Evolutionary conservation across 2,888 invertebrate species (phyloP).

Genomic region (Drosophila pseudotakahashii): DNA sequence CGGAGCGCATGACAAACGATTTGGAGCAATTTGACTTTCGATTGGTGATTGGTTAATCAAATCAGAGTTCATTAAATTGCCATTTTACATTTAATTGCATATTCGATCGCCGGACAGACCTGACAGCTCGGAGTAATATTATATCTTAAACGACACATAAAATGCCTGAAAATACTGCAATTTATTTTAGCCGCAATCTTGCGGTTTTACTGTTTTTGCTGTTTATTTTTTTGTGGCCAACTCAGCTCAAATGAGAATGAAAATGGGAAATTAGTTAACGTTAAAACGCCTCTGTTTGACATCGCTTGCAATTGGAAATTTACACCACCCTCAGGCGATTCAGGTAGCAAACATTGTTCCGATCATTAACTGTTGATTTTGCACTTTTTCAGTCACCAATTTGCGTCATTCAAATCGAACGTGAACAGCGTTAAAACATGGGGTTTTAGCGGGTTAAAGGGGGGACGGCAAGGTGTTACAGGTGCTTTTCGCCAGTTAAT

Average conservation of each 20-base stretch:
- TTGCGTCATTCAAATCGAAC: conserved; percentile 71
- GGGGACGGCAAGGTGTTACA: background rate
- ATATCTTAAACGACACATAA: conserved; percentile 35
- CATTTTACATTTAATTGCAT: conserved; percentile 55
- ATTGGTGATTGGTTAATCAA: conserved; percentile 72
- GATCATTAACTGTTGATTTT: conserved; percentile 62
- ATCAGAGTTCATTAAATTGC: conserved; percentile 67
- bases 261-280: conserved; percentile 33
- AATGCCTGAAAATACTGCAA: conserved; percentile 17
- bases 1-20: conserved; percentile 68
- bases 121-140: conserved; percentile 23
- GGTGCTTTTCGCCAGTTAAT: conserved; percentile 28
- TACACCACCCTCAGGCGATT: conserved; percentile 33
- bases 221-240: background rate
- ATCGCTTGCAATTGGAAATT: conserved; percentile 44
- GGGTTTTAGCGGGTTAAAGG: background rate
- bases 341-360: conserved; percentile 56
- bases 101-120: conserved; percentile 17
- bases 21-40: conserved; percentile 72
- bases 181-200: conserved; percentile 46
- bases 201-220: conserved; percentile 32
- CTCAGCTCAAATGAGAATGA: conserved; percentile 15
- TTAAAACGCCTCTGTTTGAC: conserved; percentile 35
- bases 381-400: conserved; percentile 55
- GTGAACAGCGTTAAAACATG: conserved; percentile 36